A percentile compares a stretch with the other conserved stretches of the same genome.
Conservation (phyloP, 2,113 vertebrate genomes). For the Pyxicephalus adspersus region DNA sequence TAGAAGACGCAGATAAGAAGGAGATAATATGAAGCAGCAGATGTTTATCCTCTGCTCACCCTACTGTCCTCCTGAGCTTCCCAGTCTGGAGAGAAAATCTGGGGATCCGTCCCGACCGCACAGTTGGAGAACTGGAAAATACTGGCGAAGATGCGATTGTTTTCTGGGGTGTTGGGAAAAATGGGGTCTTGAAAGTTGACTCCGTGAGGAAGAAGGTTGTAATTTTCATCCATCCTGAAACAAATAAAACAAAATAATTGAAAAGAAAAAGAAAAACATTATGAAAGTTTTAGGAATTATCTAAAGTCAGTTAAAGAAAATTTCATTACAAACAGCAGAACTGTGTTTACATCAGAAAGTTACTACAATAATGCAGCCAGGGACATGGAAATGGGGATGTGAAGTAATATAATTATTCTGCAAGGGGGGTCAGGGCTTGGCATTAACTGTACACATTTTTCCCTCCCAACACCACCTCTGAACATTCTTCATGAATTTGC, state of each 20-base stretch:
- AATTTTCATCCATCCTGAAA: constrained; percentile 82
- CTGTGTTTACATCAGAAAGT: no score
- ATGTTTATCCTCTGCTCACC: constrained; percentile 62
- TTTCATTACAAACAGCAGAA: no score
- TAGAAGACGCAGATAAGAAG: not conserved
- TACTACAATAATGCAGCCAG: no score
- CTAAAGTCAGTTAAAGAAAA: no score
- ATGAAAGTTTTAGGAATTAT: no score
- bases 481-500: no score
- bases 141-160: constrained; percentile 77
- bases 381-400: no score
- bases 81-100: constrained; percentile 76
- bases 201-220: constrained; percentile 81
- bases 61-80: constrained; percentile 81
- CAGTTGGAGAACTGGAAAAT: constrained; percentile 86
- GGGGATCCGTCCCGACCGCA: constrained; percentile 73
- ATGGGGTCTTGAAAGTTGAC: constrained; percentile 85
- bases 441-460: no score
- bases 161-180: constrained; percentile 77
- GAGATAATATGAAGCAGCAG: not conserved
- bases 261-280: not conserved
- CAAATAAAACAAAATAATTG: not conserved
- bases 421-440: no score
- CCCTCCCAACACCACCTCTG: no score
- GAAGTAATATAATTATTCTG: no score